Base-by-base conservation (phyloP, 2,888 invertebrate species). In the Mesoligia furuncula region DNA sequence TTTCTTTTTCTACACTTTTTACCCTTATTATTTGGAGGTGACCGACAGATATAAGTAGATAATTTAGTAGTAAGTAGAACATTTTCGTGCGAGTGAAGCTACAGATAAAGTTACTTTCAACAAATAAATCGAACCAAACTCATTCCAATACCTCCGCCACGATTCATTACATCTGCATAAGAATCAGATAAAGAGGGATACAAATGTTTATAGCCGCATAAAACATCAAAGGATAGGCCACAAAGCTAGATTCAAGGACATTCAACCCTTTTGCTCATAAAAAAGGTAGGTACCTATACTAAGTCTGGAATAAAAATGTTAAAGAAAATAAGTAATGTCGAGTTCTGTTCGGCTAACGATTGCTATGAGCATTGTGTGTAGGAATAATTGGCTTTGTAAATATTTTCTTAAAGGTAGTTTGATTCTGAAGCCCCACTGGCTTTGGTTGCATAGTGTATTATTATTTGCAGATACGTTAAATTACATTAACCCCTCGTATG, bases 131-230 rank as follows among this genome's bases (percentile, higher is more conserved):
- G 77, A 62, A 62, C 20, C 7, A 42, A 67, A 57, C 11, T 66
- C 45, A 31, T 57, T 66, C 20, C 39, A 70, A 54, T 76, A 61
- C 27, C 42, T 62, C 7, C 31, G 27, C 64, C 51, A 27, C 69
- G 31, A 80, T 73, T 80, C 72, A 83, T 75, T 76, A 66, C 27
- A 73, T 80, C 72, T 84, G 70, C 80, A 83, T 80, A 66, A 73
- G 45, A 84, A 76, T 73, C 80, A 80, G 76, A 76, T 83, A 80
- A 75, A 84, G 69, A 1, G 57, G 20, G 65, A 45, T 70, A 68
- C 62, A 59, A 80, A 73, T 71, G 59, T 73, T 80, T 80, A 84
- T 70, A 57, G 72, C 80, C 36, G 31, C 51, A 59, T 67, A 67
- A 68, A 79, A 79, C 59, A 67, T 76, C 64, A 74, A 65, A 81